These are phyloP conservation scores for Hycleus phaleratus DNA, from an alignment of 1,140 invertebrate genomes.

Conservation along the genomic window DNA sequence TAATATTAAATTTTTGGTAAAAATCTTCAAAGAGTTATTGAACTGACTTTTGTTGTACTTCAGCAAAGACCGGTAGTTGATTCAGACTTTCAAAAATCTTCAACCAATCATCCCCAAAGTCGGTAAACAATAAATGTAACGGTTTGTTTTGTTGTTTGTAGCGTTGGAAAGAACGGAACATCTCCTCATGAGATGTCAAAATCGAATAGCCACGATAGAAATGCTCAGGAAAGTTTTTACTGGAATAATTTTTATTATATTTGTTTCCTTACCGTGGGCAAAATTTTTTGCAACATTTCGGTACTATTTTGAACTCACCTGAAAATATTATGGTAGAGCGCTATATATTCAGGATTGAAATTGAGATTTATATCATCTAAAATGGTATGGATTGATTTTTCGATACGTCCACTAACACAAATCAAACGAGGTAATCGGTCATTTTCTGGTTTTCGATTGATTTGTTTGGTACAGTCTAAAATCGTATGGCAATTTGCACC, in stretches of 20 bases:
- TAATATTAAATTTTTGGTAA: too few relatives aligned
- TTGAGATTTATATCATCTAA: slow-evolving; percentile 55
- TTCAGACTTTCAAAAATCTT: too few relatives aligned
- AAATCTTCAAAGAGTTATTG: too few relatives aligned
- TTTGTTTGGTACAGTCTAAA: slow-evolving; percentile 48
- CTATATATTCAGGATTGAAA: slow-evolving; percentile 49
- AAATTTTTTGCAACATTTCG: too few relatives aligned
- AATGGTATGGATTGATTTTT: slow-evolving; percentile 59
- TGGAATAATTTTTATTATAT: too few relatives aligned
- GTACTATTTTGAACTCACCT: slow-evolving; percentile 6
- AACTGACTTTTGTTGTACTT: too few relatives aligned
- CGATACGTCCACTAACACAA: slow-evolving; percentile 53
- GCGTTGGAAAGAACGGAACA: slow-evolving; percentile 15
- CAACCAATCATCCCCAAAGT: not conserved
- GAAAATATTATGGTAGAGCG: slow-evolving; percentile 44
- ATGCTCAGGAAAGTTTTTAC: slow-evolving; percentile 47
- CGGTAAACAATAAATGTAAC: not conserved
- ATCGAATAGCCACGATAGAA: slow-evolving; percentile 51
- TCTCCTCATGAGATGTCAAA: slow-evolving; percentile 41
- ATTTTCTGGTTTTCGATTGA: slow-evolving; percentile 41
- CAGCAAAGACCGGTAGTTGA: too few relatives aligned
- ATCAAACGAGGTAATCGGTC: slow-evolving; percentile 57
- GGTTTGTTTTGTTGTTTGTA: not conserved
- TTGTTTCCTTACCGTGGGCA: too few relatives aligned
- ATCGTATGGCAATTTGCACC: slow-evolving; percentile 61